Evolutionary conservation across 2,113 vertebrate species (phyloP).

Genomic region (Perognathus longimembris): DNA sequence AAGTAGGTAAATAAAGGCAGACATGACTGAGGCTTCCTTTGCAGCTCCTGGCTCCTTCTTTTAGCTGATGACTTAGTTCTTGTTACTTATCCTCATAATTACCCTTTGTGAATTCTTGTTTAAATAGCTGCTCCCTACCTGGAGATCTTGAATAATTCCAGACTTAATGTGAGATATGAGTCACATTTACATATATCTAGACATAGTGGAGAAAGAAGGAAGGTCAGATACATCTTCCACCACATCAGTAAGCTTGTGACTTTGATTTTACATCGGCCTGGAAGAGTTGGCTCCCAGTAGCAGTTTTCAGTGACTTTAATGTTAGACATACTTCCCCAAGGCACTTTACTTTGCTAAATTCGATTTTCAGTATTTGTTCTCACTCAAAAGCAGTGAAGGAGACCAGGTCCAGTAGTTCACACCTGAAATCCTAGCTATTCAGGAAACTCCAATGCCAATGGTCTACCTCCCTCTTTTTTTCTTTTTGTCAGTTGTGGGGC

Average conservation of each 20-base stretch:
- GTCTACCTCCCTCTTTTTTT: too few relatives aligned
- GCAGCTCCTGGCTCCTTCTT: neutral
- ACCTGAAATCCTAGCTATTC: too few relatives aligned
- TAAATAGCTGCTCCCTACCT: neutral
- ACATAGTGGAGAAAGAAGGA: neutral
- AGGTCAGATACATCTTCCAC: neutral
- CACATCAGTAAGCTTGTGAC: neutral
- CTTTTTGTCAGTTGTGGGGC: too few relatives aligned
- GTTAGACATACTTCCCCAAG: slow-evolving; percentile 56
- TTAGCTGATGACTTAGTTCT: neutral
- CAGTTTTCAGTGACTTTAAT: slow-evolving; percentile 75
- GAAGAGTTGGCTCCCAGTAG: slow-evolving; percentile 64
- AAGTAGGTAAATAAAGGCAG: neutral
- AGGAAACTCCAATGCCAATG: too few relatives aligned
- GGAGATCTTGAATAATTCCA: neutral
- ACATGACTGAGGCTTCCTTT: neutral
- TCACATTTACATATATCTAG: neutral
- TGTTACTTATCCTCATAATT: neutral
- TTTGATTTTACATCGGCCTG: slow-evolving; percentile 5
- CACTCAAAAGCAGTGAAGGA: slow-evolving; percentile 58
- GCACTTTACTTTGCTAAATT: slow-evolving; percentile 76
- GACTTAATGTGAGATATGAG: neutral
- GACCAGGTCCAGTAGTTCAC: too few relatives aligned
- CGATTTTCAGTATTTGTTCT: slow-evolving; percentile 75
- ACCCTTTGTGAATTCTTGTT: neutral